Evolutionary conservation across 2,888 invertebrate genomes (phyloP).

Genomic region (Scrobipalpa costella): DNA sequence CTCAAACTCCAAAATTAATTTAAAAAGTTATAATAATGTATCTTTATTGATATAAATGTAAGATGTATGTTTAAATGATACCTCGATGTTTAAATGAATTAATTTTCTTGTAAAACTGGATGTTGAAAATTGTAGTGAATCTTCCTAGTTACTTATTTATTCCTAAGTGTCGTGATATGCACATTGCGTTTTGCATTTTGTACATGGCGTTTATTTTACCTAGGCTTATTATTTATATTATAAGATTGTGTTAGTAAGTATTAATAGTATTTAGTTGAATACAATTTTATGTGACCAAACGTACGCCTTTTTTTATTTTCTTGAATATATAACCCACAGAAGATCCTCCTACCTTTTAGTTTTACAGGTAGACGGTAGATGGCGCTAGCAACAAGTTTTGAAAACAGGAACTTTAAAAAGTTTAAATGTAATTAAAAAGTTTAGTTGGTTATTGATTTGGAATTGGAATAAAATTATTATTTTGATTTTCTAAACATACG

Average conservation of each 20-base stretch:
- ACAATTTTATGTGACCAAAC: conserved; percentile 20
- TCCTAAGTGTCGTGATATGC: neutral
- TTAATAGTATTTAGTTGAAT: conserved; percentile 25
- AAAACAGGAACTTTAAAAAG: neutral
- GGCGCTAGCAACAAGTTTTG: neutral
- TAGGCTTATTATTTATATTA: conserved; percentile 6
- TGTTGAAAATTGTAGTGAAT: neutral
- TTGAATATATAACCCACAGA: no score
- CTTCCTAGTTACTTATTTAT: neutral
- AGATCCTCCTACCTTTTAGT: neutral
- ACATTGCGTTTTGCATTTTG: conserved; percentile 15
- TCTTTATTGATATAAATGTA: no score
- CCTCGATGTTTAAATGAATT: neutral
- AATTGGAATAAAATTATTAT: no score
- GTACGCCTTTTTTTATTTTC: neutral
- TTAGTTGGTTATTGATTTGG: no score
- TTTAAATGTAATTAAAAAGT: no score
- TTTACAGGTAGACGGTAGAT: neutral
- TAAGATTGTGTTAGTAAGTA: conserved; percentile 20
- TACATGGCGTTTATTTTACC: conserved; percentile 15
- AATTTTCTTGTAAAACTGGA: neutral
- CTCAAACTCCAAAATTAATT: neutral
- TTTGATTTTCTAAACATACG: no score
- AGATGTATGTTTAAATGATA: no score
- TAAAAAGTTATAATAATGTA: no score